Evolutionary conservation across 2,888 invertebrate genomes (phyloP).

Genomic region (Heliconius aoede): DNA sequence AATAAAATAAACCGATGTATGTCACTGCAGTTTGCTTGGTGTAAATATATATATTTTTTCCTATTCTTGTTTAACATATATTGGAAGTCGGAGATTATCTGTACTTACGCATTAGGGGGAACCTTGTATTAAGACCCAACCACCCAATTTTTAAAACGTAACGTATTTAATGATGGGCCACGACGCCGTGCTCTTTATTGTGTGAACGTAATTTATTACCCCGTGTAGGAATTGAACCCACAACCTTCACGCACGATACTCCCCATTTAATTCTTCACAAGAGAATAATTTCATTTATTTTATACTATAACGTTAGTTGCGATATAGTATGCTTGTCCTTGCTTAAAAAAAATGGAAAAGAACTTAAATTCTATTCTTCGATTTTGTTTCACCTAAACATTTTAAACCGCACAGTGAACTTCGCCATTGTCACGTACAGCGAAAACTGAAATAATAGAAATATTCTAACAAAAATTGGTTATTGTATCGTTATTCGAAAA

Average conservation of each 20-base stretch:
- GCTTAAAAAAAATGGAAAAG: not conserved
- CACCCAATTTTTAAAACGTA: not conserved
- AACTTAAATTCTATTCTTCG: not conserved
- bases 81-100: not conserved
- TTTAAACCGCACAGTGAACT: not conserved
- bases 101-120: not conserved
- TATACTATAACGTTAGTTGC: not conserved
- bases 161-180: no score
- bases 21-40: no score
- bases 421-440: not conserved
- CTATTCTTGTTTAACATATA: not conserved
- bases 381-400: not conserved
- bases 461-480: no score
- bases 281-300: not conserved
- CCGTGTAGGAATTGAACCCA: slow-evolving; percentile 1
- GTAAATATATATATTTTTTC: not conserved
- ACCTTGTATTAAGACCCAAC: not conserved
- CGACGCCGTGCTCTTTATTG: no score
- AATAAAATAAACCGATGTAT: not conserved
- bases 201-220: not conserved
- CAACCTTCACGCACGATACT: not conserved
- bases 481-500: no score
- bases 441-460: not conserved
- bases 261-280: not conserved
- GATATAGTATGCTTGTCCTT: not conserved